Percentiles rank a stretch among this genome's conserved stretches.
Conservation (phyloP, 2,113 vertebrate species). For the Vimba vimba region DNA sequence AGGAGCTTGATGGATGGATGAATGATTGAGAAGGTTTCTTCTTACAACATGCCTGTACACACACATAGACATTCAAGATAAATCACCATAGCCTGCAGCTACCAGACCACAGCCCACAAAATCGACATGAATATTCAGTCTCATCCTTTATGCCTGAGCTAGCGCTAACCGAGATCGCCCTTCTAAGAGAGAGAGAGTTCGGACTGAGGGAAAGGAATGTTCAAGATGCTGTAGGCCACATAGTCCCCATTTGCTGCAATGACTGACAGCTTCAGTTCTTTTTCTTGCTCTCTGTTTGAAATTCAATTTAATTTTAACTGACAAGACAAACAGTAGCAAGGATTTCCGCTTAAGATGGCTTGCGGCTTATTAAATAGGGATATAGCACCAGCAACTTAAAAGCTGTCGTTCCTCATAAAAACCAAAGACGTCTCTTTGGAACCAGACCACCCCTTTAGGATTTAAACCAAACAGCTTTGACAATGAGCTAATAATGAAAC, state of each 20-base stretch:
- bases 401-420: constrained; percentile 14
- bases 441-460: background rate
- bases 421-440: background rate
- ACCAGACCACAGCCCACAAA: constrained; percentile 28
- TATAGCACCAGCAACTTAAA: background rate
- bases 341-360: background rate
- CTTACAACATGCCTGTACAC: background rate
- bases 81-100: constrained; percentile 9
- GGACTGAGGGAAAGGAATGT: background rate
- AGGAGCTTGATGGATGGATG: constrained; percentile 25
- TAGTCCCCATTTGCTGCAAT: background rate
- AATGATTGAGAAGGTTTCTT: constrained; percentile 32
- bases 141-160: constrained; percentile 43
- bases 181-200: background rate
- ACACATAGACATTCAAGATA: constrained; percentile 15
- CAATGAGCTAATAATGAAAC: background rate
- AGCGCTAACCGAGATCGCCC: constrained; percentile 8
- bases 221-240: background rate
- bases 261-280: constrained; percentile 4
- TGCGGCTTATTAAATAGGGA: constrained; percentile 5
- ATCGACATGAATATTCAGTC: constrained; percentile 45
- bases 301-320: constrained; percentile 28
- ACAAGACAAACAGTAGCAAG: constrained; percentile 22
- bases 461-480: background rate
- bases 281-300: background rate